These are phyloP conservation scores for Neocloeon triangulifer DNA, from an alignment of 1,140 invertebrate species.

Conservation along the genomic window DNA sequence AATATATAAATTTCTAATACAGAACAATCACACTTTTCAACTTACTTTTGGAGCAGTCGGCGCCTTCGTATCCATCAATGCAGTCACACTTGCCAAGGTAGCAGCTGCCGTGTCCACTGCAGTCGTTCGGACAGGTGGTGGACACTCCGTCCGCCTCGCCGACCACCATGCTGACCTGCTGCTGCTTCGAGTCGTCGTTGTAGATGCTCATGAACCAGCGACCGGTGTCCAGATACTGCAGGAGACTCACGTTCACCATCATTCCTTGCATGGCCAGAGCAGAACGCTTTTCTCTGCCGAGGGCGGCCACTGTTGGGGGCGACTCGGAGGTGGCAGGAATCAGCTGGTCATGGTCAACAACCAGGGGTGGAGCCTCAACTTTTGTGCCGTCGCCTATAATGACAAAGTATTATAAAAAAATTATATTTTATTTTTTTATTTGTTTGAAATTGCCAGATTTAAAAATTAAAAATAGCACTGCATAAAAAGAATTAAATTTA, in stretches of 20 bases:
- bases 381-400: too few species aligned
- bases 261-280: constrained; percentile 11
- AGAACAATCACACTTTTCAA: too few species aligned
- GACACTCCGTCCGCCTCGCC: constrained; percentile 67
- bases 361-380: too few species aligned
- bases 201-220: constrained; percentile 89
- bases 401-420: too few species aligned
- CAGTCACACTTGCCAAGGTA: constrained; percentile 88
- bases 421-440: too few species aligned
- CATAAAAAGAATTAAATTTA: too few species aligned
- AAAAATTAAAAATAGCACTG: too few species aligned
- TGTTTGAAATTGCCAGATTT: too few species aligned
- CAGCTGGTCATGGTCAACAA: too few species aligned
- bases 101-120: constrained; percentile 83
- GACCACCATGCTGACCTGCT: constrained; percentile 54
- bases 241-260: constrained; percentile 58
- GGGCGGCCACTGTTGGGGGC: neutral
- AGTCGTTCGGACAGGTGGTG: constrained; percentile 81
- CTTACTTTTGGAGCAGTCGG: constrained; percentile 81
- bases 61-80: constrained; percentile 81
- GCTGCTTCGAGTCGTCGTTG: constrained; percentile 73
- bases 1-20: too few species aligned
- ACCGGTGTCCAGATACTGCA: constrained; percentile 77
- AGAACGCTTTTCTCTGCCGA: constrained; percentile 1
- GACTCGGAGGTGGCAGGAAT: too few species aligned